Base-by-base conservation (phyloP, 2,113 vertebrate species). In the Chrysemys picta region DNA sequence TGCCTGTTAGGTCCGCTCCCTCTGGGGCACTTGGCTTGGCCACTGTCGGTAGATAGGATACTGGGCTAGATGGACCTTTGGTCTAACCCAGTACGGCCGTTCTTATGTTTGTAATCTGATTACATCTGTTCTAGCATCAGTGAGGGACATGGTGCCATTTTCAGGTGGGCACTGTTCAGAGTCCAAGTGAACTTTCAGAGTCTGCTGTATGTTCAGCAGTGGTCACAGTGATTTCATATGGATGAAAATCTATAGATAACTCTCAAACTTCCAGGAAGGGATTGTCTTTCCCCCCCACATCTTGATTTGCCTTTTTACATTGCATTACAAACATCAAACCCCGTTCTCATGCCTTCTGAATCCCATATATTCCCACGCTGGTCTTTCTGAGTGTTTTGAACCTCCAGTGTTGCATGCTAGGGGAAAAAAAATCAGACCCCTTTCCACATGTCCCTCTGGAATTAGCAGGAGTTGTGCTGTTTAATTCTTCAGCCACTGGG, bases 131-230 rank as follows among this genome's bases (percentile, higher is more conserved):
- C 1, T 5, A 75, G 49, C 91, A 89, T 89, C 91, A 84, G 79
- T 54, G 93, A 92, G 81, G 86, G 24, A 45, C 38, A 25, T 47
- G 0, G 42, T 95, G 85, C 94, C 13, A 13, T 90, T 97, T 96
- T 97, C 96, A 96, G 96, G 76, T 62, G 85, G 80, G 53, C 95
- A 42, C n/a, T 6, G 52, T 82, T 96, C 3, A 0, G 94, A 95
- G 78, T 88, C 90, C 91, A 89, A 95, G 93, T 94, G 90, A 2
- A 0, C 89, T 96, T 95, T 69, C 80, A 89, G 91, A 96, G 85
- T 96, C 95, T 95, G 89, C 94, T 95, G 87, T 93, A 72, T 92
- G 91, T 96, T 95, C 93, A 93, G 94, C 91, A 93, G 72, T 94
- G 91, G 21, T 97, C 90, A 83, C 91, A 42, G 94, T 96, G 87